A percentile compares a stretch with the other conserved stretches of the same genome.
phyloP scores from a whole-genome alignment of 2,888 invertebrate genomes.

The Drosophila merina region DNA sequence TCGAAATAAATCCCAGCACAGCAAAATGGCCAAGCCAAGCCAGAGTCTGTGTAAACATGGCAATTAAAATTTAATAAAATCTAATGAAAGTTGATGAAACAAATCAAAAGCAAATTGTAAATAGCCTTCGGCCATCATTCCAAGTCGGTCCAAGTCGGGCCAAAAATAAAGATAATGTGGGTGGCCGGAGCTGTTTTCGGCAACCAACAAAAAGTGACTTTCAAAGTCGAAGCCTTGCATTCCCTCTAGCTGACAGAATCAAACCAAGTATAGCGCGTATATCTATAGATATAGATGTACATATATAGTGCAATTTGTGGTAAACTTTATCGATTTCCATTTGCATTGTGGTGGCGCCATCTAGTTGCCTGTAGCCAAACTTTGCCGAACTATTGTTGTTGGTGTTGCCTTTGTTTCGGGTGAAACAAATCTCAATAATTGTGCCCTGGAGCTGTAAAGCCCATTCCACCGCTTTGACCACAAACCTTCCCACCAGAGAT shows the following conservation, averaged over 20 bases:
- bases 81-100: slow-evolving; percentile 60
- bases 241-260: background rate
- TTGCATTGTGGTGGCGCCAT: slow-evolving; percentile 25
- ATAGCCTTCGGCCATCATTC: slow-evolving; percentile 26
- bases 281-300: background rate
- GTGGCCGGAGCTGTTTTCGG: background rate
- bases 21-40: background rate
- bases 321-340: slow-evolving; percentile 34
- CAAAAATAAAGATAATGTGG: slow-evolving; percentile 6
- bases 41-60: slow-evolving; percentile 29
- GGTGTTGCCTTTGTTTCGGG: slow-evolving; percentile 31
- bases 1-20: background rate
- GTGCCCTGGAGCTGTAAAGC: slow-evolving; percentile 52
- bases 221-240: slow-evolving; percentile 10
- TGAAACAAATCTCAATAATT: slow-evolving; percentile 61
- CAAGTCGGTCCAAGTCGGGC: background rate
- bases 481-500: background rate
- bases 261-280: no score
- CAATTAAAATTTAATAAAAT: slow-evolving; percentile 64
- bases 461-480: slow-evolving; percentile 21
- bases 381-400: slow-evolving; percentile 35
- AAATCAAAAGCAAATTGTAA: slow-evolving; percentile 55
- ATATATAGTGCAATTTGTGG: slow-evolving; percentile 8
- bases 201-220: background rate
- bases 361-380: slow-evolving; percentile 31